phyloP scores from a whole-genome alignment of 2,888 invertebrate species.

The Peribatodes rhomboidaria region DNA sequence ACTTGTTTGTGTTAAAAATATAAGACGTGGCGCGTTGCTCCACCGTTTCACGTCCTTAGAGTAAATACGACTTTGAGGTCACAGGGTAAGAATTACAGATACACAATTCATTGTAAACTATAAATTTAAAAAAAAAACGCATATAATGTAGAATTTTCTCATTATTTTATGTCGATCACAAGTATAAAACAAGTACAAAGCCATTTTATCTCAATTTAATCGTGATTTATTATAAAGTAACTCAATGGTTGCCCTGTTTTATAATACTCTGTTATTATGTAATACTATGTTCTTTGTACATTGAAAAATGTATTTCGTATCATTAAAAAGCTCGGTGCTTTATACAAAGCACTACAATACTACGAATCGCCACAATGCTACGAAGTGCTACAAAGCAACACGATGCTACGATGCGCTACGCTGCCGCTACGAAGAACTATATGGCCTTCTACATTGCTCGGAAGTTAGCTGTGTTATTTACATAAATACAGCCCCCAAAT shows the following conservation, averaged over 20 bases:
- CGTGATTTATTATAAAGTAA: too few relatives aligned
- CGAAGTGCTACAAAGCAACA: neutral
- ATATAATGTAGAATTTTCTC: too few relatives aligned
- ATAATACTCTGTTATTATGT: too few relatives aligned
- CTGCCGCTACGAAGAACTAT: neutral
- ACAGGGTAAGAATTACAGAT: neutral
- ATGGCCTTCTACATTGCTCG: neutral
- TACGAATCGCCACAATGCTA: neutral
- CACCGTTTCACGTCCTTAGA: neutral
- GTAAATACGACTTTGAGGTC: slow-evolving; percentile 9
- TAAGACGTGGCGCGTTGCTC: neutral
- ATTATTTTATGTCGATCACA: too few relatives aligned
- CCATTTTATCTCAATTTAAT: too few relatives aligned
- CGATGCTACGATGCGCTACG: neutral
- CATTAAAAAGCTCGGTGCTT: neutral
- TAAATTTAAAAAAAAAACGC: too few relatives aligned
- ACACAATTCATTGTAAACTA: neutral
- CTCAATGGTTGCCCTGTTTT: too few relatives aligned
- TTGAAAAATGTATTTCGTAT: too few relatives aligned
- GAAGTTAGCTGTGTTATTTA: neutral
- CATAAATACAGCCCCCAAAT: too few relatives aligned
- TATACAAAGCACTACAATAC: neutral
- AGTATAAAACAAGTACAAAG: too few relatives aligned
- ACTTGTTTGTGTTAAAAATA: slow-evolving; percentile 16
- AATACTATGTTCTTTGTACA: too few relatives aligned